phyloP scores from a whole-genome alignment of 2,113 vertebrate genomes.

The Actinemys pallida region DNA sequence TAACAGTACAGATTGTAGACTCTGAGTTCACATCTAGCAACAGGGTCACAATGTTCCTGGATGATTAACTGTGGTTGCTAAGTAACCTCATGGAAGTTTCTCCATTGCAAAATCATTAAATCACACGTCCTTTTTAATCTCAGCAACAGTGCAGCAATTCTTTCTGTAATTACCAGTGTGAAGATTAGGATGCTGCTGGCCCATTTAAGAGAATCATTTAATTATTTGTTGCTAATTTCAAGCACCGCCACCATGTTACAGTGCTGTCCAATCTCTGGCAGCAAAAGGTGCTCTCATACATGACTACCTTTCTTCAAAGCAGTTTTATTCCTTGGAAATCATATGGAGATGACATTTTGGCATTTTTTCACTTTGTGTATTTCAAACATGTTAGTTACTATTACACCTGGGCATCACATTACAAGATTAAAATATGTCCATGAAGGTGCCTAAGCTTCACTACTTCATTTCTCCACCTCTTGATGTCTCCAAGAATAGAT shows the following conservation, averaged over 20 bases:
- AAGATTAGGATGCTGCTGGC: fast-evolving
- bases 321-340: not conserved
- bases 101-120: not conserved
- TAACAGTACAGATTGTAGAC: not conserved
- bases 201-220: not conserved
- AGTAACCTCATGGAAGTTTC: not conserved
- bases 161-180: not conserved
- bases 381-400: not conserved
- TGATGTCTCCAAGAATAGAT: not conserved
- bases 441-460: not conserved
- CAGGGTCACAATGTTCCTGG: fast-evolving
- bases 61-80: not conserved
- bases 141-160: not conserved
- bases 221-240: not conserved
- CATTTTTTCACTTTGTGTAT: not conserved
- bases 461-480: not conserved
- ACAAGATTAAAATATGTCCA: not conserved
- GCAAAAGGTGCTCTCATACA: not conserved
- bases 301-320: not conserved
- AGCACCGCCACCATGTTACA: not conserved
- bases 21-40: not conserved
- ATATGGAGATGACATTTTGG: not conserved
- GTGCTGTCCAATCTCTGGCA: not conserved
- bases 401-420: not conserved
- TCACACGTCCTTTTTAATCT: not conserved